Evolutionary conservation across 2,797 vertebrate species (phyloP).

Genomic region (Mallotus villosus): DNA sequence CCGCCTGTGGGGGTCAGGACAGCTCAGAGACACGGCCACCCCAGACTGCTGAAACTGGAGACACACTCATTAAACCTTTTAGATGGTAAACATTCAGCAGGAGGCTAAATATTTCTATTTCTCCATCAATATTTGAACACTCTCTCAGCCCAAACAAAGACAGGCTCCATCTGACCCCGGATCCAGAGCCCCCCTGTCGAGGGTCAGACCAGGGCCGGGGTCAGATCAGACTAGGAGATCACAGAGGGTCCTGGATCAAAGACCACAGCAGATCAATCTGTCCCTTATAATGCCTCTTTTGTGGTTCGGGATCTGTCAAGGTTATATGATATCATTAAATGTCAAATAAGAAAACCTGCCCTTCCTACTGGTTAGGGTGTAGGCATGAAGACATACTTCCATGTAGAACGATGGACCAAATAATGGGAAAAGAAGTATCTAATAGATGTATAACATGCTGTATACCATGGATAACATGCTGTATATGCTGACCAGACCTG

Average conservation of each 20-base stretch:
- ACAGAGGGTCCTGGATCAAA: not conserved
- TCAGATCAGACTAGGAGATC: slow-evolving; percentile 45
- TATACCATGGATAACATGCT: too few species aligned
- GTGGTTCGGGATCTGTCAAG: slow-evolving; percentile 37
- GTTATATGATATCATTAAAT: too few species aligned
- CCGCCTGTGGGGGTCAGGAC: slow-evolving; percentile 4
- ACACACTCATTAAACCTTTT: slow-evolving; percentile 79
- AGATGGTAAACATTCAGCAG: slow-evolving; percentile 70
- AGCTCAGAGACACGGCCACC: too few species aligned
- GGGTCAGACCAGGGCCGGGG: slow-evolving; percentile 31
- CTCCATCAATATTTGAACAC: slow-evolving; percentile 87
- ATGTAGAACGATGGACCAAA: too few species aligned
- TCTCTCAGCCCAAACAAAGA: slow-evolving; percentile 76
- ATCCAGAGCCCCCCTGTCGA: slow-evolving; percentile 45
- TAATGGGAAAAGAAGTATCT: too few species aligned
- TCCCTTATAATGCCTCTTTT: slow-evolving; percentile 70
- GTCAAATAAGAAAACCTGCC: too few species aligned
- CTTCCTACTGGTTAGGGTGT: too few species aligned
- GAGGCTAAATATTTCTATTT: slow-evolving; percentile 85
- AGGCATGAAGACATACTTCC: too few species aligned
- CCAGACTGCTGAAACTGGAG: slow-evolving; percentile 72
- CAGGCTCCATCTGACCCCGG: slow-evolving; percentile 80
- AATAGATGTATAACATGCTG: too few species aligned
- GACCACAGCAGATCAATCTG: slow-evolving; percentile 60
- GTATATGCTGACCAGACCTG: too few species aligned